Conservation (phyloP, 2,888 invertebrate species). For the Sthenelais limicola region DNA sequence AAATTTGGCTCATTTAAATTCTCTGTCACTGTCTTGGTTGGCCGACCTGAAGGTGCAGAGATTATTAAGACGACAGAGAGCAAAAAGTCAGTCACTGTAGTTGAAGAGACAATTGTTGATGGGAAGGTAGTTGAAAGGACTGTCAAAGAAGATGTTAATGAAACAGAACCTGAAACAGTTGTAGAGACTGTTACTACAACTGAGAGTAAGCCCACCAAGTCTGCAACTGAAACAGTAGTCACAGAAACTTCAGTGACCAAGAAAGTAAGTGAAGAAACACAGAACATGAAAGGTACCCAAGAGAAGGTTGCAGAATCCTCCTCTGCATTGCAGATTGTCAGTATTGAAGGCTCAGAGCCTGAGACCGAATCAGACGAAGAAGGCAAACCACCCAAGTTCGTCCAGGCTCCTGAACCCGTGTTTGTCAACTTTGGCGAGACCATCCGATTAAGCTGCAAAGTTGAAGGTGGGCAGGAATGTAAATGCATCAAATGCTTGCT, state of each 20-base stretch:
- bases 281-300: background rate
- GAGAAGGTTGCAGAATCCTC: background rate
- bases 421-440: constrained; percentile 38
- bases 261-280: background rate
- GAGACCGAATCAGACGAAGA: constrained; percentile 26
- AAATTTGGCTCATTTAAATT: constrained; percentile 47
- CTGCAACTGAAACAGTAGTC: background rate
- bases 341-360: constrained; percentile 2
- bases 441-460: constrained; percentile 33
- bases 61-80: constrained; percentile 33
- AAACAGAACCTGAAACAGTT: constrained; percentile 20
- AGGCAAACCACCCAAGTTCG: constrained; percentile 22
- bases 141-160: constrained; percentile 31
- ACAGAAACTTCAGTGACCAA: background rate
- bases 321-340: background rate
- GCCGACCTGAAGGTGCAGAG: constrained; percentile 18
- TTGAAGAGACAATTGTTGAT: constrained; percentile 34
- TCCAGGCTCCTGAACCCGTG: constrained; percentile 25
- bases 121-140: constrained; percentile 15
- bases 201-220: background rate
- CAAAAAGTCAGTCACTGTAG: constrained; percentile 9
- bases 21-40: constrained; percentile 25
- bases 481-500: constrained; percentile 12
- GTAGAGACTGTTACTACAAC: background rate
- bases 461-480: constrained; percentile 28